Conservation (phyloP, 2,797 vertebrate genomes). For the Tapera naevia region DNA sequence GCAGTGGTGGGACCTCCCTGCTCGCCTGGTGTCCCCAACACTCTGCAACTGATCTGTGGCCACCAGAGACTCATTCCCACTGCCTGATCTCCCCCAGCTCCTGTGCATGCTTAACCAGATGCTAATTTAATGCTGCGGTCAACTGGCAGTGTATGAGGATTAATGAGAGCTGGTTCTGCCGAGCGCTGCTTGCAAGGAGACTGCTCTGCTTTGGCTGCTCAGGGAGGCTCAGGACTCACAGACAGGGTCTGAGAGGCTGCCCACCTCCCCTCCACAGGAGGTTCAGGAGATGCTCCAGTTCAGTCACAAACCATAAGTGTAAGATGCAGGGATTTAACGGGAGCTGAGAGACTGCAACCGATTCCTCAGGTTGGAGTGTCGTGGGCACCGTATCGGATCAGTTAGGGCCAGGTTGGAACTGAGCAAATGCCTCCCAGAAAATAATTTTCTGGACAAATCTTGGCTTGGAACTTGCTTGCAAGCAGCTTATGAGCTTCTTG, state of each 20-base stretch:
- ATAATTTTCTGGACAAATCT: not conserved
- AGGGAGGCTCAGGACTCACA: fast-evolving
- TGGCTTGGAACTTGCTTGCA: not conserved
- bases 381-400: fast-evolving
- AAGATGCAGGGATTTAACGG: not conserved
- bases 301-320: not conserved
- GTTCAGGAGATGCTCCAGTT: not conserved
- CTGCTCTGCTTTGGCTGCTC: fast-evolving
- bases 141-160: not conserved
- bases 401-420: not conserved
- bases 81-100: not conserved
- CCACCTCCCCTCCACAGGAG: not conserved
- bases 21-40: not conserved
- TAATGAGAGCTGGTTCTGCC: not conserved
- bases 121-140: constrained; percentile 34
- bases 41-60: not conserved
- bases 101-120: not conserved
- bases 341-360: not conserved
- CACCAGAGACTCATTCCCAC: not conserved
- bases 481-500: not conserved
- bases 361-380: not conserved
- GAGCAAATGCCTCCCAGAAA: not conserved
- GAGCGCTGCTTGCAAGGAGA: not conserved
- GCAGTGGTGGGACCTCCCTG: not conserved
- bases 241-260: fast-evolving